Conservation (phyloP, 2,797 vertebrate genomes). For the Ispidina picta region DNA sequence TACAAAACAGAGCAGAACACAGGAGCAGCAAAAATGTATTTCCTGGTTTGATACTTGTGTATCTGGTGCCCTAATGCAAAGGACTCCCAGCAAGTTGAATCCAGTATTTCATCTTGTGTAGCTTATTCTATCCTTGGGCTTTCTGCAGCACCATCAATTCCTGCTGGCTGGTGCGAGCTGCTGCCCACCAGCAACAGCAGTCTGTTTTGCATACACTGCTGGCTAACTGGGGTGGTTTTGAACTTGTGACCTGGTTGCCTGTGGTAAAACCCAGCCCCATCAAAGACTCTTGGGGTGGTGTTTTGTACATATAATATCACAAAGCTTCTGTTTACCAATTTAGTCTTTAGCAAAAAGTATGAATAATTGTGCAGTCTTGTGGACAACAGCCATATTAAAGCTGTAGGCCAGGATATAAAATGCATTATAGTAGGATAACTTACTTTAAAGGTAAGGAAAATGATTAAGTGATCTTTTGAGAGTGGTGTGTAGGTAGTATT, state of each 20-base stretch:
- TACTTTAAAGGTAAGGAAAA: neutral
- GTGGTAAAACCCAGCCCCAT: neutral
- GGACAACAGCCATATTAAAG: neutral
- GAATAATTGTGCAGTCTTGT: neutral
- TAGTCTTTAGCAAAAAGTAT: neutral
- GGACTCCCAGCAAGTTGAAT: neutral
- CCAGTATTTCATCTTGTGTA: neutral
- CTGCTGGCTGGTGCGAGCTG: neutral
- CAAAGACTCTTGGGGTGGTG: neutral
- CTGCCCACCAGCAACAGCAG: neutral
- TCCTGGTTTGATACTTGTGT: neutral
- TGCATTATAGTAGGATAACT: neutral
- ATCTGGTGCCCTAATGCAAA: neutral
- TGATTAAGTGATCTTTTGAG: neutral
- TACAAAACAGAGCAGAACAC: neutral
- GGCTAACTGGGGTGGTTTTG: neutral
- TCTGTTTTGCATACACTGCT: neutral
- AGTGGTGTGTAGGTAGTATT: neutral
- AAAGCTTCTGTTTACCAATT: neutral
- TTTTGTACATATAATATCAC: neutral
- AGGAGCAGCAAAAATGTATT: neutral
- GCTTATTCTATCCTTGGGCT: neutral
- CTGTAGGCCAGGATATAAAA: neutral
- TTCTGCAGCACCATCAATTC: neutral
- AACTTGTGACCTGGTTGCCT: neutral